These are phyloP conservation scores for Drosophila willistoni DNA, from an alignment of 1,140 invertebrate genomes.

Conservation along the genomic window DNA sequence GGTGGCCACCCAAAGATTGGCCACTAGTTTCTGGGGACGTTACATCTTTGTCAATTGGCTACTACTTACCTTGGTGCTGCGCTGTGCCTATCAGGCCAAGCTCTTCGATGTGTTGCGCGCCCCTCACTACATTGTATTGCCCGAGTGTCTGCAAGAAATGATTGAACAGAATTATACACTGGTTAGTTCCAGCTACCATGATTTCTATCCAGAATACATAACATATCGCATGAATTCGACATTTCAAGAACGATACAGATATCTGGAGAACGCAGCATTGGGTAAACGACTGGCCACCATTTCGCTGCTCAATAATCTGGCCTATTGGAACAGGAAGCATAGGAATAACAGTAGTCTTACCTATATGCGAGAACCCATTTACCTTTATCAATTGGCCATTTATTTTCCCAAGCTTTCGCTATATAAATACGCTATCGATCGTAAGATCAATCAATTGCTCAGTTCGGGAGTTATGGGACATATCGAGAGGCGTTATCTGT, in stretches of 20 bases:
- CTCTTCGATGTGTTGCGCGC: constrained; percentile 57
- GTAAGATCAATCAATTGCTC: constrained; percentile 60
- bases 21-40: constrained; percentile 23
- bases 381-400: constrained; percentile 62
- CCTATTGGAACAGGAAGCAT: constrained; percentile 48
- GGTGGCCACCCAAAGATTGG: constrained; percentile 25
- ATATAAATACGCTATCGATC: constrained; percentile 51
- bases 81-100: constrained; percentile 66
- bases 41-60: constrained; percentile 57
- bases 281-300: constrained; percentile 45
- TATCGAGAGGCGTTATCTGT: constrained; percentile 42
- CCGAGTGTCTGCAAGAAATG: constrained; percentile 31
- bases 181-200: constrained; percentile 44
- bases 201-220: constrained; percentile 52
- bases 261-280: constrained; percentile 5
- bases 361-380: constrained; percentile 53
- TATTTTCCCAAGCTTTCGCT: constrained; percentile 49
- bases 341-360: constrained; percentile 27
- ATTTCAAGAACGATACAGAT: constrained; percentile 34
- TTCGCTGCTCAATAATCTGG: constrained; percentile 56
- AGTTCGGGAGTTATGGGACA: constrained; percentile 54
- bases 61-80: constrained; percentile 52
- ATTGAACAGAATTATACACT: constrained; percentile 58
- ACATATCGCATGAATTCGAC: constrained; percentile 26
- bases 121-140: constrained; percentile 28